Percentiles rank a stretch among this genome's conserved stretches.
Conservation (phyloP, 2,797 vertebrate species). For the Garrulus glandarius region DNA sequence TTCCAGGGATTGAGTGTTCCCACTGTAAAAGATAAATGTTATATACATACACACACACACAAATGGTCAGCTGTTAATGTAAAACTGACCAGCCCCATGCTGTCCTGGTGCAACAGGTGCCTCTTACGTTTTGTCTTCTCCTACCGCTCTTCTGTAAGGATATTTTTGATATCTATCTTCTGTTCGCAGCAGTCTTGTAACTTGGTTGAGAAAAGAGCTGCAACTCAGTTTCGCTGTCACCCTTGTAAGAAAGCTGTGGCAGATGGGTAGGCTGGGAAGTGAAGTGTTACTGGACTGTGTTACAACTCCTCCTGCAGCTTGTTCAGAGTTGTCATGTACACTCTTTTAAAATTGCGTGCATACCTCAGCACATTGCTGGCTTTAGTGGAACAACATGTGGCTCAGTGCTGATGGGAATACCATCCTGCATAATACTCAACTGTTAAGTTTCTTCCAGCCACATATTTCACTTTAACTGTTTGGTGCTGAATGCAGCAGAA, state of each 20-base stretch:
- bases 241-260: background rate
- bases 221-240: background rate
- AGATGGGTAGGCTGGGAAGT: background rate
- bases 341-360: background rate
- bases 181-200: background rate
- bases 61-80: background rate
- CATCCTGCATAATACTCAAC: background rate
- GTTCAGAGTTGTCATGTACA: background rate
- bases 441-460: constrained; percentile 42
- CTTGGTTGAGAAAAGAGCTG: background rate
- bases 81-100: background rate
- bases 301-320: constrained; percentile 15
- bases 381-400: constrained; percentile 41
- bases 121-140: background rate
- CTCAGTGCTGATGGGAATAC: constrained; percentile 40
- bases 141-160: background rate
- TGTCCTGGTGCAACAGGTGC: background rate
- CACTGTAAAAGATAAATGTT: background rate
- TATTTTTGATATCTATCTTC: background rate
- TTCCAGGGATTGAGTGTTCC: background rate
- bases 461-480: constrained; percentile 56
- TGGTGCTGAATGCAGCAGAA: background rate
- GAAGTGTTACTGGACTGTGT: background rate
- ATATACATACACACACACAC: rapidly evolving
- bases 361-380: constrained; percentile 33